Conservation (phyloP, 2,888 invertebrate genomes). For the Cybosia mesomella region DNA sequence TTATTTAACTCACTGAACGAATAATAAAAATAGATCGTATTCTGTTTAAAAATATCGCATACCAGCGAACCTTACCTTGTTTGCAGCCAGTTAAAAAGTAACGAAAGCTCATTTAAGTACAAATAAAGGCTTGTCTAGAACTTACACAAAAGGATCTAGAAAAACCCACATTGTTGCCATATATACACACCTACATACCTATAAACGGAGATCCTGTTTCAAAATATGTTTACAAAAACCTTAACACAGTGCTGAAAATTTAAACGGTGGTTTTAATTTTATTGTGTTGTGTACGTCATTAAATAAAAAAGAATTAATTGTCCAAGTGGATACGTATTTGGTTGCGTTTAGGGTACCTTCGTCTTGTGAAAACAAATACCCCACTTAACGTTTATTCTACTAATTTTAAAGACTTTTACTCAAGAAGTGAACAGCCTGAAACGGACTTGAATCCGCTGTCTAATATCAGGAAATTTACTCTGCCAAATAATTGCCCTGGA, state of each 20-base stretch:
- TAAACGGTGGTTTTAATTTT: conserved; percentile 43
- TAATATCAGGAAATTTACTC: too few species aligned
- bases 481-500: too few species aligned
- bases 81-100: not conserved
- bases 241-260: conserved; percentile 35
- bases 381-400: not conserved
- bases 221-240: conserved; percentile 36
- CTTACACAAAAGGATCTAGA: conserved; percentile 21
- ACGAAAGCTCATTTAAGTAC: not conserved
- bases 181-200: too few species aligned
- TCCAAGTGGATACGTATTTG: conserved; percentile 40
- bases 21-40: not conserved
- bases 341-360: conserved; percentile 39
- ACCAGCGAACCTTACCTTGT: not conserved
- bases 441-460: too few species aligned
- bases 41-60: conserved; percentile 1
- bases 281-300: conserved; percentile 26
- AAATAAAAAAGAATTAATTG: conserved; percentile 48
- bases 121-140: not conserved
- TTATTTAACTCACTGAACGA: not conserved
- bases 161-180: conserved; percentile 24
- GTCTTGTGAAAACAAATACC: conserved; percentile 14
- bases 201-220: conserved; percentile 27
- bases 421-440: too few species aligned
- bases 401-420: too few species aligned